Evolutionary conservation across 2,888 invertebrate genomes (phyloP), one percentile per base, ranked within the genome.

Genomic region (Euspilapteryx auroguttella): DNA sequence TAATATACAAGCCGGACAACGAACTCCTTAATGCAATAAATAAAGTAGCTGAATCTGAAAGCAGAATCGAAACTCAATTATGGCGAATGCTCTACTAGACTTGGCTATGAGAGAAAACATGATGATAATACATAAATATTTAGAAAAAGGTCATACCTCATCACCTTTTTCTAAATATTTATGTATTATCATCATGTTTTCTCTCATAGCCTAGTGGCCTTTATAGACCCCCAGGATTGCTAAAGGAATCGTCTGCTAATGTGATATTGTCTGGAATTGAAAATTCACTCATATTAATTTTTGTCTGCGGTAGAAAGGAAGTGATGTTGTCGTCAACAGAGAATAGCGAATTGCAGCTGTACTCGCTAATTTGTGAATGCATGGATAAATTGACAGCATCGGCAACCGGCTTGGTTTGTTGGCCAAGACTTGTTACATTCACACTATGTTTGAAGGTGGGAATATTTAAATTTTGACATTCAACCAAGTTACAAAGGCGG

Each of bases 321-420:
- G 38, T 40, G 3, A 40, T 37, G n/a, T 27, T 14, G 1, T 40
- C 35, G 2, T 38, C 21, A 5, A 40, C 28, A 15, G 33, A 32
- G 15, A 32, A 38, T 5, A 9, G 33, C 11, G 32, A 15, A 12
- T 11, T 11, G 4, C 14, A 30, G n/a, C 33, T 27, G 24, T 14
- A 38, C 4, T 22, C 17, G 2, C 14, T 13, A 6, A 8, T 13
- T 8, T 32, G 12, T 3, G 36, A 35, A 24, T 35, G 27, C n/a
- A 39, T 10, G 7, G 34, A 11, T 8, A 40, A 4, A 6, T 9
- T 10, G 4, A 29, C 14, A 13, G 13, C 7, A 3, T 10, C 10
- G 9, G 21, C 22, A 9, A 22, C 12, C 9, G 21, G 12, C 4
- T 14, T 13, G 6, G 3, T 14, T 6, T 8, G n/a, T 6, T 25